Evolutionary conservation across 2,888 invertebrate species (phyloP).

Genomic region (Cenopis cana): DNA sequence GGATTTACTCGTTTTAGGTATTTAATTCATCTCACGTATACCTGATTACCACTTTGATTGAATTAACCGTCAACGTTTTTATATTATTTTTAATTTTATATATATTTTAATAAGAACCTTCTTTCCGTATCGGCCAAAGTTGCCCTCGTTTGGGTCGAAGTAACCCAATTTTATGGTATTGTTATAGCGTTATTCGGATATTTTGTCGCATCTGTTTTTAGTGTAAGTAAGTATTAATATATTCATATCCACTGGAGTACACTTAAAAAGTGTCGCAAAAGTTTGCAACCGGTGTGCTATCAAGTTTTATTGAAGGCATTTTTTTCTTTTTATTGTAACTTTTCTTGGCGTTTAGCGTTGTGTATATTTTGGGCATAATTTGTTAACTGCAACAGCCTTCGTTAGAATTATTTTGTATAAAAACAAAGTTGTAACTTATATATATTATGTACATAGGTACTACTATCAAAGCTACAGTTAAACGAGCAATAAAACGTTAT

Average conservation of each 20-base stretch:
- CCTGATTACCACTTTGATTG: no score
- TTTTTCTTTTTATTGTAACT: conserved; percentile 13
- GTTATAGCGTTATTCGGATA: not conserved
- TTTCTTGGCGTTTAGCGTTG: conserved; percentile 16
- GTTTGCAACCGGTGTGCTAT: conserved; percentile 16
- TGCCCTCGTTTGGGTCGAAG: no score
- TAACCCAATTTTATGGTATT: not conserved
- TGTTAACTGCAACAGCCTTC: not conserved
- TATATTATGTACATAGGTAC: no score
- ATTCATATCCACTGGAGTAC: conserved; percentile 38
- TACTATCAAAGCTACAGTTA: no score
- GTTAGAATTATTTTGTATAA: not conserved
- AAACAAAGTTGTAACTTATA: no score
- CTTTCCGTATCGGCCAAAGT: no score
- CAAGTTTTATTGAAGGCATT: conserved; percentile 22
- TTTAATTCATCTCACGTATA: no score
- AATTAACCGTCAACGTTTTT: no score
- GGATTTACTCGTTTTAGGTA: no score
- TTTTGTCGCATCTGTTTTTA: conserved; percentile 10
- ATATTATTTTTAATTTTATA: no score
- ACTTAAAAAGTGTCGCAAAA: conserved; percentile 34
- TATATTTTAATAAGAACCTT: no score
- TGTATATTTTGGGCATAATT: not conserved
- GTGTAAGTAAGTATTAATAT: conserved; percentile 9
- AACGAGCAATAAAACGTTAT: no score